These are phyloP conservation scores for Amphiprion percula DNA, from an alignment of 2,113 vertebrate genomes.

Conservation along the genomic window DNA sequence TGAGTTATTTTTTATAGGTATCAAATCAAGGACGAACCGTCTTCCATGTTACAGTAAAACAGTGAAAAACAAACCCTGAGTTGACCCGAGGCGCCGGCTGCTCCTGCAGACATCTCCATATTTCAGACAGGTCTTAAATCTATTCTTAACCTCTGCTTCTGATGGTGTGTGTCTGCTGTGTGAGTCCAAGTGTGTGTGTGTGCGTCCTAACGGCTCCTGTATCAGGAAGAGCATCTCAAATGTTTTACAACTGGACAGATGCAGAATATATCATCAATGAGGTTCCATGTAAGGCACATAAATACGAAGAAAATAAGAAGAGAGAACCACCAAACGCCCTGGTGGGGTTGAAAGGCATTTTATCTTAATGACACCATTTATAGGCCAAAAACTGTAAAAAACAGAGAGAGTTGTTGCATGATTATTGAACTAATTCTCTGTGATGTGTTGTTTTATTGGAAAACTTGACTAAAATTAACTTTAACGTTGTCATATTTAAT, in stretches of 20 bases:
- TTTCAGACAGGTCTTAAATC: constrained; percentile 47
- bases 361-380: no score
- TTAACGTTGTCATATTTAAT: no score
- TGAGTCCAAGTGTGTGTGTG: not conserved
- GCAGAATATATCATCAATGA: constrained; percentile 7
- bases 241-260: constrained; percentile 34
- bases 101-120: constrained; percentile 21
- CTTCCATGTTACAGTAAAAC: not conserved
- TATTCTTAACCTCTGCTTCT: constrained; percentile 57
- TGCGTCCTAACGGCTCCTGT: constrained; percentile 12
- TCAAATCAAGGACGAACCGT: not conserved
- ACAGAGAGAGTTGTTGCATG: no score
- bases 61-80: constrained; percentile 36
- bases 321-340: no score
- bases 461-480: no score
- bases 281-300: no score
- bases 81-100: constrained; percentile 19
- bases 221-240: constrained; percentile 23
- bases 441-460: no score
- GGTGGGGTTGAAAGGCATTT: no score
- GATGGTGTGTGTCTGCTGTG: constrained; percentile 7
- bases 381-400: no score
- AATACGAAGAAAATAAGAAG: no score
- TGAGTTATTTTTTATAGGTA: no score
- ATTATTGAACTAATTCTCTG: no score